A percentile compares a stretch with the other conserved stretches of the same genome.
These are phyloP conservation scores for Riptortus pedestris DNA, from an alignment of 1,140 invertebrate genomes.

Conservation along the genomic window DNA sequence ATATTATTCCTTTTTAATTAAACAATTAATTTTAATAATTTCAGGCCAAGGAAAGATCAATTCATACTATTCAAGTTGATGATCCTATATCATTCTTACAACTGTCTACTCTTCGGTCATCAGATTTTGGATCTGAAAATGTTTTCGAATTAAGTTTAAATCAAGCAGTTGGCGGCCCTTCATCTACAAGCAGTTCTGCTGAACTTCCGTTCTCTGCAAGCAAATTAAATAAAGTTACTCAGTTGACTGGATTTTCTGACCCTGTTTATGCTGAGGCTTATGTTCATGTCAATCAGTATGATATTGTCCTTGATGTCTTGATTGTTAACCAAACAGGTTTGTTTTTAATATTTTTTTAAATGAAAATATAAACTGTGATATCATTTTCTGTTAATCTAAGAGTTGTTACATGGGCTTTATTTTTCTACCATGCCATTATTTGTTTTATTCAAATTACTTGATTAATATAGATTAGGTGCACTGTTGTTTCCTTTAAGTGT, in stretches of 20 bases:
- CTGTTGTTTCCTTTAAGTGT: too few relatives aligned
- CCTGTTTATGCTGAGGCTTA: slow-evolving; percentile 98
- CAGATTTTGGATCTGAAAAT: slow-evolving; percentile 66
- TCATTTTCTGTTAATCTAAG: neutral
- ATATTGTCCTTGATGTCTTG: slow-evolving; percentile 92
- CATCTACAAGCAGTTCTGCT: slow-evolving; percentile 24
- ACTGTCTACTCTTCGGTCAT: slow-evolving; percentile 53
- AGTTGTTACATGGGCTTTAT: neutral
- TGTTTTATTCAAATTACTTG: neutral
- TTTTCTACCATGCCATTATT: neutral
- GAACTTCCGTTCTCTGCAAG: slow-evolving; percentile 38
- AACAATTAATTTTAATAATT: slow-evolving; percentile 26
- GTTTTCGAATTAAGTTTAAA: slow-evolving; percentile 92
- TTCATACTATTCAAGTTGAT: slow-evolving; percentile 67
- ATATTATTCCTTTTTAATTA: too few relatives aligned
- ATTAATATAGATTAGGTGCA: too few relatives aligned
- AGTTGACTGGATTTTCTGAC: slow-evolving; percentile 98
- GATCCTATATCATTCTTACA: slow-evolving; percentile 81
- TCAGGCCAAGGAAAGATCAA: slow-evolving; percentile 57
- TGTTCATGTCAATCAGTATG: slow-evolving; percentile 98
- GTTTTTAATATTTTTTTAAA: slow-evolving; percentile 12
- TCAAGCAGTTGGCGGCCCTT: slow-evolving; percentile 56
- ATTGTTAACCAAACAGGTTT: slow-evolving; percentile 93
- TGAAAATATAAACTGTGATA: neutral
- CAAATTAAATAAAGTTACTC: slow-evolving; percentile 83